These are phyloP conservation scores for Elephas maximus DNA, from an alignment of 2,113 vertebrate genomes.

Conservation along the genomic window DNA sequence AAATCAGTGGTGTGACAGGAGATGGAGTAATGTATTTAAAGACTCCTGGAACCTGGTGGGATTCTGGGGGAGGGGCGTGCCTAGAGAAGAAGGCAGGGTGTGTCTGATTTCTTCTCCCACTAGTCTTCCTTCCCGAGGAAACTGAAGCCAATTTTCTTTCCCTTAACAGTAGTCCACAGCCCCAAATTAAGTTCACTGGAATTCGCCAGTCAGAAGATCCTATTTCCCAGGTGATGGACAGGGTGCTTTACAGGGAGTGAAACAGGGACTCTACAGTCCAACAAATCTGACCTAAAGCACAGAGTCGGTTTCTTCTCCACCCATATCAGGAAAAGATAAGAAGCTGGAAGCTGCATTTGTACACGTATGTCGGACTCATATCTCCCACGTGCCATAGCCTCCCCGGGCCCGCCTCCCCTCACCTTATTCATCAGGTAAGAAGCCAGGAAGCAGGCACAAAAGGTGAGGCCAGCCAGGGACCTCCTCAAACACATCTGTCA, in stretches of 20 bases:
- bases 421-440: constrained; percentile 91
- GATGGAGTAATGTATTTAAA: not conserved
- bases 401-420: constrained; percentile 64
- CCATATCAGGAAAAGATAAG: not conserved
- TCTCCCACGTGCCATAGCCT: not conserved
- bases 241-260: not conserved
- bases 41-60: not conserved
- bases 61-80: not conserved
- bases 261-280: not conserved
- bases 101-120: not conserved
- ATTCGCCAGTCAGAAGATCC: not conserved
- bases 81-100: not conserved
- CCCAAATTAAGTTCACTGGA: not conserved
- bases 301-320: not conserved
- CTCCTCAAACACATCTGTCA: constrained; percentile 85
- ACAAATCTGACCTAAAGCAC: not conserved
- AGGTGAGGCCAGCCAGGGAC: constrained; percentile 83
- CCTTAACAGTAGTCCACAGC: not conserved
- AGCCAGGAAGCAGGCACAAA: constrained; percentile 88
- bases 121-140: not conserved
- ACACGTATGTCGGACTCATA: not conserved
- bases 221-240: not conserved
- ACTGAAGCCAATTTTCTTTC: not conserved
- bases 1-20: not conserved
- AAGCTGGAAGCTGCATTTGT: not conserved